Conservation (phyloP, 2,888 invertebrate genomes). For the Napeogenes inachia region DNA sequence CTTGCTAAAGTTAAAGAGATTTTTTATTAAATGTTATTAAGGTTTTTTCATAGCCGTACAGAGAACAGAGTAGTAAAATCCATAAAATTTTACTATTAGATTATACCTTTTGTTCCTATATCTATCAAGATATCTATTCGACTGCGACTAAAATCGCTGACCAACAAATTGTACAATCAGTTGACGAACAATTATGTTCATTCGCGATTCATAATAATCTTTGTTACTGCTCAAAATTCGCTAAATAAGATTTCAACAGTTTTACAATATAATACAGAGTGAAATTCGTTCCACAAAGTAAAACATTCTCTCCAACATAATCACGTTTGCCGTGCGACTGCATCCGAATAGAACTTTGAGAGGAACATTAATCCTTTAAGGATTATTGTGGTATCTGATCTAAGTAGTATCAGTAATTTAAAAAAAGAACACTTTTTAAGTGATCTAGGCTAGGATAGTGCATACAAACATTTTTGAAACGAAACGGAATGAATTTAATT, state of each 20-base stretch:
- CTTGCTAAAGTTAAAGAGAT: too few relatives aligned
- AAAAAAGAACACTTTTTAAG: too few relatives aligned
- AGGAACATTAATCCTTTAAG: slow-evolving; percentile 17
- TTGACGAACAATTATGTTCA: neutral
- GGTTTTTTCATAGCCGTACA: too few relatives aligned
- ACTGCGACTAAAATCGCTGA: neutral
- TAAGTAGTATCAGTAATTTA: neutral
- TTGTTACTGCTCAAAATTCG: neutral
- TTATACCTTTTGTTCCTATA: too few relatives aligned
- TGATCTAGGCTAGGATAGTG: too few relatives aligned
- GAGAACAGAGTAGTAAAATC: too few relatives aligned
- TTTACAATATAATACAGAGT: slow-evolving; percentile 4
- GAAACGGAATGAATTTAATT: too few relatives aligned
- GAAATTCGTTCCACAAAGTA: slow-evolving; percentile 11
- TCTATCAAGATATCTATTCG: too few relatives aligned
- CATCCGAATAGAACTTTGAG: slow-evolving; percentile 19
- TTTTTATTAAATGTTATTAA: too few relatives aligned
- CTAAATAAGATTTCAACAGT: neutral
- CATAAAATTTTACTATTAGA: neutral
- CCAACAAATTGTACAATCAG: neutral
- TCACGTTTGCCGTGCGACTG: slow-evolving; percentile 17
- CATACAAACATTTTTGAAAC: too few relatives aligned
- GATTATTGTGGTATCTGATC: slow-evolving; percentile 18
- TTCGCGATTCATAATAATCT: slow-evolving; percentile 1
- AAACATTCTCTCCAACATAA: slow-evolving; percentile 16